phyloP scores from a whole-genome alignment of 2,113 vertebrate genomes.

The Osmerus mordax region DNA sequence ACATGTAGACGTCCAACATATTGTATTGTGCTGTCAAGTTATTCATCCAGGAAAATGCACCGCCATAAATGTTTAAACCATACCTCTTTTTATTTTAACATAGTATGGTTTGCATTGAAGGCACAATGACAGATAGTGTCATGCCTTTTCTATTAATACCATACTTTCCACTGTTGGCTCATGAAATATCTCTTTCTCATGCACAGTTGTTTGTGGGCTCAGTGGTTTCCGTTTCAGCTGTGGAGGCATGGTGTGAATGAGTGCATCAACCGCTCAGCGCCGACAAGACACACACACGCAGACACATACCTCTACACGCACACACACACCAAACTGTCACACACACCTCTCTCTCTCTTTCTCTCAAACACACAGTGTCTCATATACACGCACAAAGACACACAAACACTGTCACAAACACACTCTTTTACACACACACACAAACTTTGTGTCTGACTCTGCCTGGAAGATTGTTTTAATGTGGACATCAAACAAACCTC shows the following conservation, averaged over 20 bases:
- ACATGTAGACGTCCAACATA: no score
- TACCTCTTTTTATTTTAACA: background rate
- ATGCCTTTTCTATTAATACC: conserved; percentile 30
- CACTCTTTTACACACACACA: conserved; percentile 3
- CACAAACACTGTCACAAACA: background rate
- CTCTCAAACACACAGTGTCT: background rate
- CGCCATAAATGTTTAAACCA: no score
- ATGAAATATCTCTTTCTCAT: background rate
- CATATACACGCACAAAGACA: background rate
- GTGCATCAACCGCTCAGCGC: conserved; percentile 12
- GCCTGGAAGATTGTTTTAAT: background rate
- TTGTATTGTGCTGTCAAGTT: no score
- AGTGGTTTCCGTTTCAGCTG: conserved; percentile 27
- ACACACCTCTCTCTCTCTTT: background rate
- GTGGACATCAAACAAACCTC: conserved; percentile 5
- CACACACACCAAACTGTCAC: background rate
- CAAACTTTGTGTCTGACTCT: background rate
- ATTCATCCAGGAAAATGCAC: no score
- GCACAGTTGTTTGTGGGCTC: conserved; percentile 22
- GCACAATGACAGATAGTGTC: conserved; percentile 23
- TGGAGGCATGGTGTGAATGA: conserved; percentile 19
- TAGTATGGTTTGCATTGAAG: conserved; percentile 3
- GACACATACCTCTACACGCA: conserved; percentile 3
- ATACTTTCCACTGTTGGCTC: conserved; percentile 15
- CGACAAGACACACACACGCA: background rate